Evolutionary conservation across 2,797 vertebrate genomes (phyloP).

Genomic region (Vespertilio murinus): DNA sequence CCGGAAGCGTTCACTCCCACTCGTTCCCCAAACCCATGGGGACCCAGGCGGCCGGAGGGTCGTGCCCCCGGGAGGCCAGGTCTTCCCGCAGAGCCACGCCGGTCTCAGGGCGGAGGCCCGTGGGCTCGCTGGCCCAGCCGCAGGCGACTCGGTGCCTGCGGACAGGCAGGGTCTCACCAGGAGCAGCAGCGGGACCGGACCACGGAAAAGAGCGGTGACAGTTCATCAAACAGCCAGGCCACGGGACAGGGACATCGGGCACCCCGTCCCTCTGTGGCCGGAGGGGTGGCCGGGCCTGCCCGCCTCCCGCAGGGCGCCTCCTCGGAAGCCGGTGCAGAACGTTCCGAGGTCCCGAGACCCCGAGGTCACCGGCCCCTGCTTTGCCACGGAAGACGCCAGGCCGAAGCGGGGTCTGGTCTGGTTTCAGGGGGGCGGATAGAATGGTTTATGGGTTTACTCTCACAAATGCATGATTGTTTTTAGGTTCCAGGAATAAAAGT

Average conservation of each 20-base stretch:
- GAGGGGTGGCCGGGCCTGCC: background rate
- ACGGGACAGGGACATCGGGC: background rate
- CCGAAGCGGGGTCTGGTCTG: background rate
- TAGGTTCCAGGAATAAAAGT: background rate
- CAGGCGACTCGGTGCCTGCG: background rate
- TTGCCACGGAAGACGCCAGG: background rate
- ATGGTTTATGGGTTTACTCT: background rate
- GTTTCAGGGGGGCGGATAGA: background rate
- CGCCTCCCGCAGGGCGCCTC: background rate
- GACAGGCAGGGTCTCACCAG: background rate
- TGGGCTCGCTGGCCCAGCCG: background rate
- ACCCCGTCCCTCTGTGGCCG: background rate
- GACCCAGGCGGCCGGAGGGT: background rate
- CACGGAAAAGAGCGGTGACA: background rate
- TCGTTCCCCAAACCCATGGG: accelerated
- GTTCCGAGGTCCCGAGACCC: background rate
- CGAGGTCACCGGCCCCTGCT: background rate
- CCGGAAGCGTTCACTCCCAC: background rate
- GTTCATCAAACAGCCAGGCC: background rate
- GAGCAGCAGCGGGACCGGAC: background rate
- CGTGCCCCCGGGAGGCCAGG: too few species aligned
- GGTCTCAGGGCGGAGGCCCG: background rate
- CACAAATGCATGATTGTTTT: background rate
- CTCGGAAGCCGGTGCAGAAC: background rate
- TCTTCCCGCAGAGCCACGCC: background rate